phyloP scores from a whole-genome alignment of 1,140 invertebrate species.

The Aethina tumida region DNA sequence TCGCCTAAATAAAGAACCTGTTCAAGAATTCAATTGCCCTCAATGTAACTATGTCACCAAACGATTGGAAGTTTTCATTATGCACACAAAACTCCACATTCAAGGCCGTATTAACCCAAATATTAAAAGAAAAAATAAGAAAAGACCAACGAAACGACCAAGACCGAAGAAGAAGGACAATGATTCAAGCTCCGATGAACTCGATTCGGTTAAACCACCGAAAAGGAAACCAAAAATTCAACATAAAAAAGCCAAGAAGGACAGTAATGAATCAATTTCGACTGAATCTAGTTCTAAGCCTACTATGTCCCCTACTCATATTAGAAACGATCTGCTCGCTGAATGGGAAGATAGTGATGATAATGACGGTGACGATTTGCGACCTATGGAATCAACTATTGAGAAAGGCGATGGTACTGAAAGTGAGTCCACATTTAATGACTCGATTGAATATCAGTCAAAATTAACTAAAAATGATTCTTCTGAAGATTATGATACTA shows the following conservation, averaged over 20 bases:
- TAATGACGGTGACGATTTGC: slow-evolving; percentile 25
- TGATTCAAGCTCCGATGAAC: slow-evolving; percentile 6
- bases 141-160: slow-evolving; percentile 14
- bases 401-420: slow-evolving; percentile 22
- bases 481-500: too few species aligned
- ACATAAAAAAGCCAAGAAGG: slow-evolving; percentile 25
- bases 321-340: slow-evolving; percentile 26
- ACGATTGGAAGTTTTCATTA: slow-evolving; percentile 56
- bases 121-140: too few species aligned
- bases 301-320: slow-evolving; percentile 19
- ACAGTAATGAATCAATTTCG: too few species aligned
- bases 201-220: slow-evolving; percentile 8
- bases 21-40: slow-evolving; percentile 46
- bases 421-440: slow-evolving; percentile 22
- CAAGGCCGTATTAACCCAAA: slow-evolving; percentile 11
- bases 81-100: slow-evolving; percentile 54
- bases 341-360: slow-evolving; percentile 37
- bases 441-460: slow-evolving; percentile 21
- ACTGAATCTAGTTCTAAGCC: too few species aligned
- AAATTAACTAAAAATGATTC: background rate
- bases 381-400: background rate
- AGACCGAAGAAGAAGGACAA: slow-evolving; percentile 10
- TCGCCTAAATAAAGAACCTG: slow-evolving; percentile 16
- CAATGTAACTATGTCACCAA: slow-evolving; percentile 52
- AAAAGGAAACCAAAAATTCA: slow-evolving; percentile 13